These are phyloP conservation scores for Eupelmus urozonus DNA, from an alignment of 2,888 invertebrate species.

Conservation along the genomic window DNA sequence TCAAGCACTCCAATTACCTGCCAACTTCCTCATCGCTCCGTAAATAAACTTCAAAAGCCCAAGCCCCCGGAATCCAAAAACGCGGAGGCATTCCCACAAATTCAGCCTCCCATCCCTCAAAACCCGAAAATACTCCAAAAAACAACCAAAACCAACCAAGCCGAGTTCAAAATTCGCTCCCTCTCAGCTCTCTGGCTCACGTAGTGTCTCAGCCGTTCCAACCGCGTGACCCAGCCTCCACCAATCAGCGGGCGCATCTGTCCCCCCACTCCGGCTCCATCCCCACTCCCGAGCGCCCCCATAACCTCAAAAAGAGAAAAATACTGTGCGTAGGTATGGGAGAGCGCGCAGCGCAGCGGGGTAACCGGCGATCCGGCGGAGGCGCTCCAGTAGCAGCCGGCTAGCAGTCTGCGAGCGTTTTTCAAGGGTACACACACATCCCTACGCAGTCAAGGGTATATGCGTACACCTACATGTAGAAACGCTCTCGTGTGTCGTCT, in stretches of 20 bases:
- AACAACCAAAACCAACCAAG: too few relatives aligned
- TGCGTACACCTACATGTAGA: too few relatives aligned
- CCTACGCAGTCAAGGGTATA: background rate
- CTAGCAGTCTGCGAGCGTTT: constrained; percentile 36
- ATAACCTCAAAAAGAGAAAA: constrained; percentile 42
- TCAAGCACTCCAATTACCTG: too few relatives aligned
- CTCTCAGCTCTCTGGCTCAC: constrained; percentile 22
- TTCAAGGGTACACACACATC: constrained; percentile 28
- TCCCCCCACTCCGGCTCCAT: too few relatives aligned
- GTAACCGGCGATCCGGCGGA: constrained; percentile 12
- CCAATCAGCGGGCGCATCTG: constrained; percentile 20
- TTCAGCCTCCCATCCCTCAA: too few relatives aligned
- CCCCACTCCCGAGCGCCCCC: constrained; percentile 10
- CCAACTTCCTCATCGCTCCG: too few relatives aligned
- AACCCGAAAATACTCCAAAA: too few relatives aligned
- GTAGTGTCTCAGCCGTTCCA: constrained; percentile 26
- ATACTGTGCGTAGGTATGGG: too few relatives aligned
- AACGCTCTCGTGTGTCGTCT: background rate
- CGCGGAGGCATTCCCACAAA: too few relatives aligned
- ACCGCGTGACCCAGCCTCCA: background rate
- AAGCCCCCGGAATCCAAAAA: too few relatives aligned
- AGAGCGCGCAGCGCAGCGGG: background rate
- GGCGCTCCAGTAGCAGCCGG: constrained; percentile 26
- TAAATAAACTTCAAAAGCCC: too few relatives aligned
- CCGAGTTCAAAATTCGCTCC: too few relatives aligned